Evolutionary conservation across 2,113 vertebrate species (phyloP).

Genomic region (Salvelinus namaycush): DNA sequence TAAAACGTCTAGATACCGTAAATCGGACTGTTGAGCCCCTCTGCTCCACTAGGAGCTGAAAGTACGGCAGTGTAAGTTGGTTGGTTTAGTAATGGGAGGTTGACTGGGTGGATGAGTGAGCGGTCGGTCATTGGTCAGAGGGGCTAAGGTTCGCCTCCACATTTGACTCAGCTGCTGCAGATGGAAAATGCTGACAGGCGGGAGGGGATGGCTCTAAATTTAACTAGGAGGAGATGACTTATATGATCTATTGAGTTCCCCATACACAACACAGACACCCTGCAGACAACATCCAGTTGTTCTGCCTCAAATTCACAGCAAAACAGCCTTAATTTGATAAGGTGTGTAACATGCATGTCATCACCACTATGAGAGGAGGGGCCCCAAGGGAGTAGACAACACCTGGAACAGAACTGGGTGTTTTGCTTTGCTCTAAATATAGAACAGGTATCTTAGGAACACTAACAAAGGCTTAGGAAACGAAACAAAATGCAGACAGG

Average conservation of each 20-base stretch:
- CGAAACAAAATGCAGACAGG: background rate
- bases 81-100: background rate
- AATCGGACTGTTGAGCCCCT: too few species aligned
- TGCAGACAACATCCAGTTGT: constrained; percentile 68
- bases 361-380: constrained; percentile 10
- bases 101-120: background rate
- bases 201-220: constrained; percentile 61
- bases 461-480: background rate
- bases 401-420: constrained; percentile 4
- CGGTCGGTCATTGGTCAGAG: constrained; percentile 5
- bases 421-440: background rate
- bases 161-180: constrained; percentile 78
- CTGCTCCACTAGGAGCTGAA: too few species aligned
- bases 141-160: constrained; percentile 50
- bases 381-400: background rate
- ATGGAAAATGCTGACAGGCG: constrained; percentile 79
- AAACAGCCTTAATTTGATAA: constrained; percentile 39
- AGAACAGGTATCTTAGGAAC: background rate
- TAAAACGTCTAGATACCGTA: too few species aligned
- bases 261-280: constrained; percentile 42
- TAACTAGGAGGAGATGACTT: constrained; percentile 39
- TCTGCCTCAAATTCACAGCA: constrained; percentile 46
- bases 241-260: constrained; percentile 1
- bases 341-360: constrained; percentile 31
- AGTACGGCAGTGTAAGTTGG: background rate